These are phyloP conservation scores for Anguilla anguilla DNA, from an alignment of 2,797 vertebrate species.

Conservation along the genomic window DNA sequence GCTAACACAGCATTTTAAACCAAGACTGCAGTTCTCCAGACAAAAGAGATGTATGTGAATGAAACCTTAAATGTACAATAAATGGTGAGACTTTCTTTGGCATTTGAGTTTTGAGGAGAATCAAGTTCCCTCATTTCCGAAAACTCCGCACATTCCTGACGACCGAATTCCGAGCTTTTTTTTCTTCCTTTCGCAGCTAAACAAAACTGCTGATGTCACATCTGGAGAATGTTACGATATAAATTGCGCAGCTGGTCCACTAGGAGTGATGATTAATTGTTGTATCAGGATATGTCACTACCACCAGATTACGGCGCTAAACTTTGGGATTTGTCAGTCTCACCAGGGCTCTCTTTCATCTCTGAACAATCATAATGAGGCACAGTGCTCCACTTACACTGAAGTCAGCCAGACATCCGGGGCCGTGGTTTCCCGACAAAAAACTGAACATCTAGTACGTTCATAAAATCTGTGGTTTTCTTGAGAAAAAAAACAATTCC, in stretches of 20 bases:
- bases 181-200: neutral
- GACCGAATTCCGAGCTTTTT: neutral
- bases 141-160: neutral
- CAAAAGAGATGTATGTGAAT: neutral
- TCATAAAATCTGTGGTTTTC: neutral
- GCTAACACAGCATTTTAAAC: neutral
- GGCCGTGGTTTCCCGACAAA: neutral
- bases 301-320: neutral
- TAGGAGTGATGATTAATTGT: slow-evolving; percentile 1
- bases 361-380: neutral
- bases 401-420: neutral
- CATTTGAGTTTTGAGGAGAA: neutral
- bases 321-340: slow-evolving; percentile 12
- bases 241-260: neutral
- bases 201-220: neutral
- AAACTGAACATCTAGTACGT: no score
- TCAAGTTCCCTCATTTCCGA: neutral
- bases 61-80: neutral
- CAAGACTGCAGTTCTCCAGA: neutral
- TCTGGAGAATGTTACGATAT: slow-evolving; percentile 12
- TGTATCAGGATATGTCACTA: slow-evolving; percentile 12
- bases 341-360: neutral
- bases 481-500: neutral
- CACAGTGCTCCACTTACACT: neutral
- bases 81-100: neutral